A percentile compares a stretch with the other conserved stretches of the same genome.
phyloP scores from a whole-genome alignment of 2,113 vertebrate species.

The Chinchilla lanigera region DNA sequence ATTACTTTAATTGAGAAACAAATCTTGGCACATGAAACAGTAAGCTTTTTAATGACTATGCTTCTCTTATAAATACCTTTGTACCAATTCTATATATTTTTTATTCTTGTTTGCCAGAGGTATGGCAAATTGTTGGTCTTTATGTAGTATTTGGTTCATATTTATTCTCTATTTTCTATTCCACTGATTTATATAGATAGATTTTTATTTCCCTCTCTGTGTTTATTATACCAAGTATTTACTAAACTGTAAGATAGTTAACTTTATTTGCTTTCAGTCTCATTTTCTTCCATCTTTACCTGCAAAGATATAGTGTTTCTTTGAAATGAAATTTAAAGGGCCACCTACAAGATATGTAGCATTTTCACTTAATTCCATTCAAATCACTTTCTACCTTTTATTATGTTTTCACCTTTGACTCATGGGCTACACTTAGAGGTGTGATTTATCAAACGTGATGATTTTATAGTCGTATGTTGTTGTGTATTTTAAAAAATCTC shows the following conservation, averaged over 20 bases:
- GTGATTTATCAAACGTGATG: background rate
- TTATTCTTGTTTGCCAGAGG: background rate
- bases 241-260: background rate
- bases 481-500: background rate
- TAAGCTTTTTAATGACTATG: background rate
- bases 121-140: background rate
- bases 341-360: background rate
- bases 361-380: background rate
- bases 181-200: background rate
- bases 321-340: background rate
- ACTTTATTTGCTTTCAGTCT: background rate
- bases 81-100: background rate
- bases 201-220: background rate
- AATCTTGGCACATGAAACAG: background rate
- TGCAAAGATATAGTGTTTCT: background rate
- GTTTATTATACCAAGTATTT: background rate
- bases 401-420: background rate
- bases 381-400: background rate
- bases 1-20: background rate
- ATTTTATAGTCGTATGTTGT: background rate
- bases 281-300: conserved; percentile 1
- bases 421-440: background rate
- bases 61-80: background rate
- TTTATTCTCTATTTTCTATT: background rate
- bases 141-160: background rate